Evolutionary conservation across 2,797 vertebrate species (phyloP), one percentile per base, ranked within the genome.

Genomic region (Macropodus opercularis): DNA sequence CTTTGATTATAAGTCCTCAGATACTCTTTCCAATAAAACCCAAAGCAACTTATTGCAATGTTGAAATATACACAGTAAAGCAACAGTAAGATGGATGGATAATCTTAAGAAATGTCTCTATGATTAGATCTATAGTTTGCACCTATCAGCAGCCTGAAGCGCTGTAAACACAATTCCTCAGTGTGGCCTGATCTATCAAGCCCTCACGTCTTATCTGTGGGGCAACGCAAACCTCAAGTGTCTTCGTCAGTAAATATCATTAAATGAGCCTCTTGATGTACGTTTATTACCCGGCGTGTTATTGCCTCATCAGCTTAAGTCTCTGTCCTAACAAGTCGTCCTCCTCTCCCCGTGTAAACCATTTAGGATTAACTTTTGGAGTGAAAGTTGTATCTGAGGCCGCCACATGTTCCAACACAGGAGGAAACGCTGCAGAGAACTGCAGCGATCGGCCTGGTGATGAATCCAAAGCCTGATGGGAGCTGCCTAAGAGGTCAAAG

Each of bases 321-420:
- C 13, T 56, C 17, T 38, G 51, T 70, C 51, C 42, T 6, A 29
- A 67, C 70, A 62, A 19, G 51, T 8, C 13, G n/a, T 18, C 5
- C 0, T 2, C 18, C 12, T 40, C 32, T 22, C 3, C 23, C n/a
- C 40, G 9, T 36, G 52, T 15, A 15, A 60, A 64, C 59, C 8
- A 32, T 58, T 58, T 15, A 14, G 2, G 9, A 3, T 43, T 0
- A 0, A 15, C 26, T 6, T 44, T 49, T 15, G 29, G 17, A 40
- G 5, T 6, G 2, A 21, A 44, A 24, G 18, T 23, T 0, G 8
- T 34, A 29, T 49, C 13, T 9, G 0, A 22, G 55, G 31, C 1
- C n/a, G 32, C 23, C 18, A 3, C 52, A 9, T 18, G 61, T 70
- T 69, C 43, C 21, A 73, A 81, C 75, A 19, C 0, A 46, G 46